Evolutionary conservation across 1,140 invertebrate species (phyloP).

Genomic region (Brachionus sp.): DNA sequence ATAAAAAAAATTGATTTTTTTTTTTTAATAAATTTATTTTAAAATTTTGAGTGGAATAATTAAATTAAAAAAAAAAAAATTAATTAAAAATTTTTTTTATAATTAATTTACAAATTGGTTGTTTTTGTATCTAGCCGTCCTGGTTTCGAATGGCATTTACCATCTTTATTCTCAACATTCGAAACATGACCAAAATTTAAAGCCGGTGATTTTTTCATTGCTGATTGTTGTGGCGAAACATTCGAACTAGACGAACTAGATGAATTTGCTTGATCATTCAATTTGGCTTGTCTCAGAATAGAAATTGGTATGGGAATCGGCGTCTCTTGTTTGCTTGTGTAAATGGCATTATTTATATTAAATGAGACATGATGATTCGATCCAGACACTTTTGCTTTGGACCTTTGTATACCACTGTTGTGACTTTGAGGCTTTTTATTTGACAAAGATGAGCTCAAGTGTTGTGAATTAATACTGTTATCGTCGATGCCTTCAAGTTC

Average conservation of each 20-base stretch:
- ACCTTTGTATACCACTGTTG: background rate
- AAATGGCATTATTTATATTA: constrained; percentile 44
- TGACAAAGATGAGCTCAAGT: background rate
- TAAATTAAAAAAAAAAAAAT: background rate
- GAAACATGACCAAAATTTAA: background rate
- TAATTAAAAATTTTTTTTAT: too few relatives aligned
- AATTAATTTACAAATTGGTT: constrained; percentile 21
- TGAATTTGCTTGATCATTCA: background rate
- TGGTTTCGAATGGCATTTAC: background rate
- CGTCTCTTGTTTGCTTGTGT: constrained; percentile 42
- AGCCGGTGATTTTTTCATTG: constrained; percentile 9
- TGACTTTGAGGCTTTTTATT: background rate
- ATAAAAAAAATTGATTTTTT: too few relatives aligned
- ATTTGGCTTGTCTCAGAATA: constrained; percentile 14
- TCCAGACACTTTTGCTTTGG: background rate
- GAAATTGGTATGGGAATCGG: constrained; percentile 38
- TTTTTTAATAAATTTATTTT: background rate
- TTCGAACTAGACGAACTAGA: background rate
- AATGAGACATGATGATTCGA: constrained; percentile 42
- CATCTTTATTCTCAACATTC: background rate
- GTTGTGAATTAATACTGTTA: background rate
- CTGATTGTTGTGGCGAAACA: background rate
- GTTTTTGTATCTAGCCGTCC: background rate
- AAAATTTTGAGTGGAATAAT: background rate
- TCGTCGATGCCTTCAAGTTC: constrained; percentile 36